Evolutionary conservation across 1,140 invertebrate genomes (phyloP), one percentile per base, ranked within the genome.

Genomic region (Drosophila lini): DNA sequence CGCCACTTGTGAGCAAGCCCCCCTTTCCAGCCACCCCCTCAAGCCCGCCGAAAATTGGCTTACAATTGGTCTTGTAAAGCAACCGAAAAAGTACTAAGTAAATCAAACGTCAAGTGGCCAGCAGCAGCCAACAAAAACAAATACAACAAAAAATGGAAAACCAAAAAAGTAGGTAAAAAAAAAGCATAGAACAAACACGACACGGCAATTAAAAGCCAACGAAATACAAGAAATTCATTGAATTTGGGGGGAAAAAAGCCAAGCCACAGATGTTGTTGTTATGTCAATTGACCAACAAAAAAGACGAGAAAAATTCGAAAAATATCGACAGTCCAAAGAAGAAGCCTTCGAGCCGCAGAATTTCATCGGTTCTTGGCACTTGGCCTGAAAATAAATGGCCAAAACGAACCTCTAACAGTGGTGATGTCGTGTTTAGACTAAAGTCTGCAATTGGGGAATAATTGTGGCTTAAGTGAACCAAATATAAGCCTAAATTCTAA

Each of bases 171-270:
- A 48, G 31, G 19, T 10, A 28, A 41, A 59, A 48, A 60, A 60
- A 22, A 59, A 68, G 63, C 36, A 44, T 67, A 81, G 80, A 82
- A 65, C 76, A 88, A 88, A 88, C 84, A 78, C 71, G 83, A 80
- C 77, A 88, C 80, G 84, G 80, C 84, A 88, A 88, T 88, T 88
- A 88, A 88, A 89, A 83, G 68, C 80, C 47, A 77, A 63, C 36
- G 63, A 47, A 70, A 81, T 68, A 62, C 45, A 71, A 64, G 74
- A 71, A 76, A 65, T 53, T 63, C 57, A 52, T 31, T 45, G 36
- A 78, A 48, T 40, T 41, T 13, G 47, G 41, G 7, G 11, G 36
- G 58, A 50, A 41, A 11, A 71, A 73, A 32, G 40, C 48, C 48
- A 58, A 70, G 60, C 78, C 63, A 32, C 74, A 45, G 38, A 73